Evolutionary conservation across 2,113 vertebrate genomes (phyloP).

Genomic region (Narcine bancroftii): DNA sequence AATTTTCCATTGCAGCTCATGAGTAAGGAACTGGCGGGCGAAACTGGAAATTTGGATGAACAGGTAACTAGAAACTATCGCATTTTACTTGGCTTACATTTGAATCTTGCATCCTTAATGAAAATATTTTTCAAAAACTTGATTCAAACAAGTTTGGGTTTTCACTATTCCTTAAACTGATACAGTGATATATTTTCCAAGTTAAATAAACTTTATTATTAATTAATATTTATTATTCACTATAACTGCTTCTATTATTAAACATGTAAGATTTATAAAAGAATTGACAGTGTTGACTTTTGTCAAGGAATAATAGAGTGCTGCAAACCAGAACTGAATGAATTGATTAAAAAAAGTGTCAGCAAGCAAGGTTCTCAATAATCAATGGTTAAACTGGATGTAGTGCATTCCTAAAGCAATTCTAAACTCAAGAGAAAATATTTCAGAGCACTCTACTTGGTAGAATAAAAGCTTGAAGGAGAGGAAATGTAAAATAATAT

Average conservation of each 20-base stretch:
- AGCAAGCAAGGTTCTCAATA: background rate
- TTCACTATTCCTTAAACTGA: background rate
- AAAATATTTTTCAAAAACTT: background rate
- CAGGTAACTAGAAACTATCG: constrained; percentile 63
- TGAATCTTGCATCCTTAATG: background rate
- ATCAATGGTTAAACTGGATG: background rate
- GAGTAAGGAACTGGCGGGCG: constrained; percentile 71
- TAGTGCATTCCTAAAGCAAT: background rate
- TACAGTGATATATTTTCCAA: background rate
- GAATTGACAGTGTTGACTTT: background rate
- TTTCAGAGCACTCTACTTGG: background rate
- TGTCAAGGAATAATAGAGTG: background rate
- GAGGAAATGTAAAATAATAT: background rate
- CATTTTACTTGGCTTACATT: background rate
- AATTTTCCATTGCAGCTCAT: constrained; percentile 65
- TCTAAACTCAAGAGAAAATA: background rate
- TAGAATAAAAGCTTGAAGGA: background rate
- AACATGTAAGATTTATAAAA: background rate
- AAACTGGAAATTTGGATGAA: constrained; percentile 73
- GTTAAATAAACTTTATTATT: background rate
- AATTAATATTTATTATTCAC: background rate
- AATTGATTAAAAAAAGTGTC: background rate
- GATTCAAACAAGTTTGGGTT: background rate
- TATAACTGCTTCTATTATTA: background rate
- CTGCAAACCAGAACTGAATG: background rate